Base-by-base conservation (phyloP, 2,888 invertebrate species). In the Hemistola chrysoprasaria region DNA sequence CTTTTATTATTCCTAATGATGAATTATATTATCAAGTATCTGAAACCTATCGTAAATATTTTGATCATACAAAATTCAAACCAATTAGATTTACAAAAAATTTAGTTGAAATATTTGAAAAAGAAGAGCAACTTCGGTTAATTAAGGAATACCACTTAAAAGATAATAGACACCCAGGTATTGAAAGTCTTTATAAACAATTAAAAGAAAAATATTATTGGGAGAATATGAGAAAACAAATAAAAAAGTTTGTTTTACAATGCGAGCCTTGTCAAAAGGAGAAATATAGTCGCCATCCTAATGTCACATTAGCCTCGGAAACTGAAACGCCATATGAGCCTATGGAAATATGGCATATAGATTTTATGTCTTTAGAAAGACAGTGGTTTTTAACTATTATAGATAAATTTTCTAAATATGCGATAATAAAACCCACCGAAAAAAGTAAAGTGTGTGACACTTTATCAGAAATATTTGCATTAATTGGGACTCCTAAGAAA, bases 331-430 rank as follows among this genome's bases (percentile, higher is more conserved):
- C 16, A 4, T 16, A 16, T 16, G 16, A 16, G 4, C 16, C 16
- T 3, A 16, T 16, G 16, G 4, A 2, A 8, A 38, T 39, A 22
- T 42, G 42, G 42, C 28, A 36, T 8, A 36, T 25, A 8, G 47
- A 44, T 24, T 47, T 47, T 20, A 40, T 41, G 38, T 51, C 40
- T 2, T 23, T 51, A 40, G 46, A 51, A 41, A 25, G 35, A 36
- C 42, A 51, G 26, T 51, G 51, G 51, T 51, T 48, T 30, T 20
- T 51, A 24, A 48, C 48, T 0, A 44, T 50, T 6, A 50, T 50
- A 23, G 53, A 50, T 37, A 53, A 47, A 41, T 48, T 53, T 30
- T 53, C 48, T 3, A 48, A 53, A 42, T 53, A 49, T 23, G 36
- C 39, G 0, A 40, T 47, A 10, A 8, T 47, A 9, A 49, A 47